A percentile compares a stretch with the other conserved stretches of the same genome.
These are phyloP conservation scores for Rotaria socialis DNA, from an alignment of 2,888 invertebrate genomes.

Conservation along the genomic window DNA sequence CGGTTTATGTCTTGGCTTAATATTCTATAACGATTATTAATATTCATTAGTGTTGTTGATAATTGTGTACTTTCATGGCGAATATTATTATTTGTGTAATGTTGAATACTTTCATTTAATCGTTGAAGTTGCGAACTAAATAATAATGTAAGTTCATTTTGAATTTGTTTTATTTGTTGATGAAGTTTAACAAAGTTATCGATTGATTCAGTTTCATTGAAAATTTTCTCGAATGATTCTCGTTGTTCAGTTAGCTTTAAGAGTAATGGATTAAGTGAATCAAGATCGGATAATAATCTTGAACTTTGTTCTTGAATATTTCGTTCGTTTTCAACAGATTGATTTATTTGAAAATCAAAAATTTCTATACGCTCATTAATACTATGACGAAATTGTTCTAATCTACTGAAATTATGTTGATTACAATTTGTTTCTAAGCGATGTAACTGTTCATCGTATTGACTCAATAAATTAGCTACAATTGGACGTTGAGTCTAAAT, in stretches of 20 bases:
- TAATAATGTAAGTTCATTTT: neutral
- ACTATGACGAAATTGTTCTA: neutral
- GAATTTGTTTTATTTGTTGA: constrained; percentile 1
- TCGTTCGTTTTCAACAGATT: neutral
- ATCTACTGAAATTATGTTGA: neutral
- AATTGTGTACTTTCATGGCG: constrained; percentile 14
- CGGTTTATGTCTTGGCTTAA: neutral
- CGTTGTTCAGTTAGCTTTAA: neutral
- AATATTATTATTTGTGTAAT: constrained; percentile 16
- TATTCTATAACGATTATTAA: neutral
- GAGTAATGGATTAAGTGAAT: neutral
- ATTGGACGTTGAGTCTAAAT: neutral
- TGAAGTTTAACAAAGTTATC: constrained; percentile 10
- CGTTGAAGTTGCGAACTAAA: neutral
- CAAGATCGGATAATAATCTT: neutral
- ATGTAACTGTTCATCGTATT: neutral
- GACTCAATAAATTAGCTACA: neutral
- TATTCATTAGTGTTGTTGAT: neutral
- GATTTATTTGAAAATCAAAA: neutral
- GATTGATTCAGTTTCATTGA: neutral
- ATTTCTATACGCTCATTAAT: neutral
- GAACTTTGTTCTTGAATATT: neutral
- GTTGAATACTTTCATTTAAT: neutral
- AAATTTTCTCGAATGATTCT: neutral
- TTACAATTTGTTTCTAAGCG: neutral